A percentile compares a stretch with the other conserved stretches of the same genome.
Evolutionary conservation across 30 jellyfish, hydroid and myxozoan species (phyloP).

Genomic region (Turritopsis rubra): DNA sequence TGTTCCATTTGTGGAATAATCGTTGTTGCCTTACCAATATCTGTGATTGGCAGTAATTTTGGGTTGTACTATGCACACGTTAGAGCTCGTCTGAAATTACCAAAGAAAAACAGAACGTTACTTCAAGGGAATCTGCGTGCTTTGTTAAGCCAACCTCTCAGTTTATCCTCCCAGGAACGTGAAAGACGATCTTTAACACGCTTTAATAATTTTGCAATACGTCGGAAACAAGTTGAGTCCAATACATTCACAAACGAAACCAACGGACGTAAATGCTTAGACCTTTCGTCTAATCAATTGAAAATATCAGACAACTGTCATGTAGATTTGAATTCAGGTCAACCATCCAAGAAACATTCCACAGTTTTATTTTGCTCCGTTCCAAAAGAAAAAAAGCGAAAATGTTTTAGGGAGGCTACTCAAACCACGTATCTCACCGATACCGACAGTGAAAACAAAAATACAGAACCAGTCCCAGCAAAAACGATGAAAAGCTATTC

Average conservation of each 20-base stretch:
- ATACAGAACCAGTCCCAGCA: not conserved
- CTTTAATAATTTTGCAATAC: conserved; percentile 11
- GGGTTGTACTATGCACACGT: conserved; percentile 87
- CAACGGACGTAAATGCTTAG: not conserved
- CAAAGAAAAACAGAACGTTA: conserved; percentile 67
- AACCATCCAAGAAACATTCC: not conserved
- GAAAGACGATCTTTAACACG: conserved; percentile 48
- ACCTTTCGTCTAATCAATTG: not conserved
- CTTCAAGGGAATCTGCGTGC: conserved; percentile 89
- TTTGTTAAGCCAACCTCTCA: conserved; percentile 78
- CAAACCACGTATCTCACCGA: not conserved
- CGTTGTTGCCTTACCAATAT: conserved; percentile 86
- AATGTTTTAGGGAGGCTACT: not conserved
- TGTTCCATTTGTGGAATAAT: conserved; percentile 84
- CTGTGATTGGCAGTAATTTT: conserved; percentile 91
- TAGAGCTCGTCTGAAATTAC: conserved; percentile 81
- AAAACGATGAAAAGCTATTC: not conserved
- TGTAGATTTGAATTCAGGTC: not conserved
- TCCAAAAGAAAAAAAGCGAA: not conserved
- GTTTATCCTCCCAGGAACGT: conserved; percentile 84
- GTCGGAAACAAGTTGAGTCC: conserved; percentile 11
- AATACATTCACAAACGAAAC: not conserved
- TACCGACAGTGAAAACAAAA: not conserved
- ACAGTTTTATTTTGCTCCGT: not conserved
- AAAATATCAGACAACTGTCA: not conserved